Percentiles rank a stretch among this genome's conserved stretches.
Conservation (phyloP, 2,888 invertebrate species). For the Thelaira solivaga region DNA sequence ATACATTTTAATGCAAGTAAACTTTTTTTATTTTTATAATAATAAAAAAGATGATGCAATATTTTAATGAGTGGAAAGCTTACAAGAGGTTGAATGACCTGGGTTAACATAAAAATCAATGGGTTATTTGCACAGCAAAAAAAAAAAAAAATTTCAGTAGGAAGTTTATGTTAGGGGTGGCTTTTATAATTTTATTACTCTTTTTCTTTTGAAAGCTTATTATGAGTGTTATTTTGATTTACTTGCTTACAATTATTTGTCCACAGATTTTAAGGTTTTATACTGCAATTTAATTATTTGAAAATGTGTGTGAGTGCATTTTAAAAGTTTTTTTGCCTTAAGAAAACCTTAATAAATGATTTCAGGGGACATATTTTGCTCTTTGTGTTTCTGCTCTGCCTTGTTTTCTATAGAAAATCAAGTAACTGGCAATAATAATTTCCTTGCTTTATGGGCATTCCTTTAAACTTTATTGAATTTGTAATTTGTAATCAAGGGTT, state of each 20-base stretch:
- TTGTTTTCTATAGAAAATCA: slow-evolving; percentile 6
- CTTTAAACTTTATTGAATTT: slow-evolving; percentile 8
- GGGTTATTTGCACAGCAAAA: slow-evolving; percentile 41
- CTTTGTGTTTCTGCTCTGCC: too few species aligned
- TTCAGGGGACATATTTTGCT: slow-evolving; percentile 29
- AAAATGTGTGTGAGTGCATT: slow-evolving; percentile 22
- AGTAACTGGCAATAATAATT: slow-evolving; percentile 13
- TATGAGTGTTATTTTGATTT: slow-evolving; percentile 1
- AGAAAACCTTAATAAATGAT: slow-evolving; percentile 46
- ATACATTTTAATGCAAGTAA: slow-evolving; percentile 25
- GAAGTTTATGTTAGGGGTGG: slow-evolving; percentile 49
- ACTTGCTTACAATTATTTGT: slow-evolving; percentile 51
- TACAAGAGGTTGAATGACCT: slow-evolving; percentile 64
- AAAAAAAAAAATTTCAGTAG: slow-evolving; percentile 5
- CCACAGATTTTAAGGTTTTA: slow-evolving; percentile 36
- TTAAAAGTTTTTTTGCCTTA: slow-evolving; percentile 7
- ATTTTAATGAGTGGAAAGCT: slow-evolving; percentile 31
- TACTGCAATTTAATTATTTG: slow-evolving; percentile 51
- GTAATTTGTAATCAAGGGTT: slow-evolving; percentile 24
- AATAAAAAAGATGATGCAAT: slow-evolving; percentile 17
- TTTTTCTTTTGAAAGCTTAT: neutral
- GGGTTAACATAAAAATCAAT: slow-evolving; percentile 63
- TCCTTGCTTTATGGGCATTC: slow-evolving; percentile 10
- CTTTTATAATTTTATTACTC: too few species aligned
- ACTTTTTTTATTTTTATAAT: slow-evolving; percentile 24